Evolutionary conservation across 2,888 invertebrate genomes (phyloP).

Genomic region (Nomada ferruginata): DNA sequence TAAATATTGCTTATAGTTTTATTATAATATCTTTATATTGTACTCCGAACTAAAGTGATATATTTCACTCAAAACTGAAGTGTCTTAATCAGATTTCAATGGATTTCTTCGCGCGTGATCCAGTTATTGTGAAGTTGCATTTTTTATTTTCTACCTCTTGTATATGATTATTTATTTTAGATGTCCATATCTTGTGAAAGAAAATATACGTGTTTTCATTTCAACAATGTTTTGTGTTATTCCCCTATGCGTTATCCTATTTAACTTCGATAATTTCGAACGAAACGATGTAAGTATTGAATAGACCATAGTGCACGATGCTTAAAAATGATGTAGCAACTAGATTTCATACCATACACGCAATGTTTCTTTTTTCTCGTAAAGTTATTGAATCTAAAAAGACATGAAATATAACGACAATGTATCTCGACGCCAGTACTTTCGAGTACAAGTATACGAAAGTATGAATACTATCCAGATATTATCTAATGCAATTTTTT

Average conservation of each 20-base stretch:
- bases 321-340: slow-evolving; percentile 29
- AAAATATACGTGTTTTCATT: slow-evolving; percentile 60
- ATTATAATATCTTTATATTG: slow-evolving; percentile 28
- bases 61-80: background rate
- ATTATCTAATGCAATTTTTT: slow-evolving; percentile 47
- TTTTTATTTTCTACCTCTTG: slow-evolving; percentile 51
- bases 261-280: slow-evolving; percentile 22
- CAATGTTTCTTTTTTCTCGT: background rate
- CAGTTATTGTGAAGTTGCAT: slow-evolving; percentile 23
- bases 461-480: background rate
- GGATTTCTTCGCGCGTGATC: slow-evolving; percentile 1
- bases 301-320: slow-evolving; percentile 48
- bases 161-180: slow-evolving; percentile 48
- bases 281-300: slow-evolving; percentile 36
- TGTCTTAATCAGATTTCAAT: slow-evolving; percentile 7
- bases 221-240: slow-evolving; percentile 56
- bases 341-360: background rate
- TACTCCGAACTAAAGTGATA: background rate
- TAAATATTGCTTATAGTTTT: slow-evolving; percentile 35
- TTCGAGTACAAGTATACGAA: slow-evolving; percentile 1
- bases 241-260: slow-evolving; percentile 45
- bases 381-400: background rate
- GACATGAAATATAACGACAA: background rate
- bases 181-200: slow-evolving; percentile 43
- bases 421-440: background rate